A percentile compares a stretch with the other conserved stretches of the same genome.
Evolutionary conservation across 2,113 vertebrate species (phyloP).

Genomic region (Danio rerio): DNA sequence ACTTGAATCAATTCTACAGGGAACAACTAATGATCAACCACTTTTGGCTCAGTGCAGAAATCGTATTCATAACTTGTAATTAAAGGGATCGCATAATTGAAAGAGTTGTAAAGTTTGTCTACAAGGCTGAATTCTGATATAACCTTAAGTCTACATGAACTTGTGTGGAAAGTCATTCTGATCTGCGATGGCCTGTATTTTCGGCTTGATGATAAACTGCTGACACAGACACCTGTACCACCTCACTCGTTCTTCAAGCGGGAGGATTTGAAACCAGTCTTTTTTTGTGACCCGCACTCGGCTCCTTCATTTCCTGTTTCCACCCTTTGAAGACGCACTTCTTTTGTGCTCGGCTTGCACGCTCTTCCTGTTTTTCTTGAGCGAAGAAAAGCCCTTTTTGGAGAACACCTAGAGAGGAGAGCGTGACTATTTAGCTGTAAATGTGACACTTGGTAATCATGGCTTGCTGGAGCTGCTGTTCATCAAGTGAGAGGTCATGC

Average conservation of each 20-base stretch:
- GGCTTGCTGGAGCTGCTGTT: not conserved
- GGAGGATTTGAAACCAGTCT: too few species aligned
- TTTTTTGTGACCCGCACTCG: not conserved
- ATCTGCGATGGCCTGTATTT: not conserved
- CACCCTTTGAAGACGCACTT: slow-evolving; percentile 52
- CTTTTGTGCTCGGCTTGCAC: slow-evolving; percentile 22
- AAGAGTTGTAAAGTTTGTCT: not conserved
- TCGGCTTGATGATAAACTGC: not conserved
- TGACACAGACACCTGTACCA: not conserved
- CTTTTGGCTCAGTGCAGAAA: too few species aligned
- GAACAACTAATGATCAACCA: too few species aligned
- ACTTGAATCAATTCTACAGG: too few species aligned
- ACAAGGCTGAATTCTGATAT: not conserved
- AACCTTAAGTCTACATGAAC: not conserved
- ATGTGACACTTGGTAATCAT: not conserved
- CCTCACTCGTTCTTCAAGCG: too few species aligned
- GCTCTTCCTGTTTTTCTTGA: slow-evolving; percentile 50
- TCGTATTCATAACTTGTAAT: too few species aligned
- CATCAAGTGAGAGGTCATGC: not conserved
- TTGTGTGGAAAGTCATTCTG: not conserved
- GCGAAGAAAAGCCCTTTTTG: slow-evolving; percentile 21
- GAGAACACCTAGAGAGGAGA: slow-evolving; percentile 11
- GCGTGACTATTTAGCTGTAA: slow-evolving; percentile 1
- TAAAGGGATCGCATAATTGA: too few species aligned
- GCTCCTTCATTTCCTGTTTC: slow-evolving; percentile 60